Evolutionary conservation across 2,888 invertebrate genomes (phyloP).

Genomic region (Atherix ibis): DNA sequence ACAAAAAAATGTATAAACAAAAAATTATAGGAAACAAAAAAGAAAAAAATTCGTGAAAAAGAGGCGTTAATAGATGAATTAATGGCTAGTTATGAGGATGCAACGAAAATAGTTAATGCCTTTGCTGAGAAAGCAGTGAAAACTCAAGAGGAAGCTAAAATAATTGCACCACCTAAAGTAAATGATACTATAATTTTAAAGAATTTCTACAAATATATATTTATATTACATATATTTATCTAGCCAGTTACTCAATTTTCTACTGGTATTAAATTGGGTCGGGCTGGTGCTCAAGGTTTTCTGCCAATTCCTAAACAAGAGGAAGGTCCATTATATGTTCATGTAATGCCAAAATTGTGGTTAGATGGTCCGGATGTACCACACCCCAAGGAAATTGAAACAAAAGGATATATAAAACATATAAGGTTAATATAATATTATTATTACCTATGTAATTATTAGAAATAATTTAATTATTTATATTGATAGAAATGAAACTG

Average conservation of each 20-base stretch:
- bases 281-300: slow-evolving; percentile 44
- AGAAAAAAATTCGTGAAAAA: slow-evolving; percentile 69
- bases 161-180: slow-evolving; percentile 27
- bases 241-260: slow-evolving; percentile 55
- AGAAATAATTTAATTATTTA: not conserved
- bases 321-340: slow-evolving; percentile 60
- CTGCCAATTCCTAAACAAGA: slow-evolving; percentile 54
- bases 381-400: slow-evolving; percentile 41
- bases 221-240: not conserved
- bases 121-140: slow-evolving; percentile 58
- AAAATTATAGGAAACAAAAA: slow-evolving; percentile 57
- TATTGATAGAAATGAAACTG: slow-evolving; percentile 49
- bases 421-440: slow-evolving; percentile 34
- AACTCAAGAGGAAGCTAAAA: slow-evolving; percentile 42
- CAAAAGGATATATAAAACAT: slow-evolving; percentile 55
- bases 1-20: no score
- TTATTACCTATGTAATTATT: not conserved
- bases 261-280: slow-evolving; percentile 68
- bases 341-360: slow-evolving; percentile 41
- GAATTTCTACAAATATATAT: not conserved
- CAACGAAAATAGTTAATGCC: slow-evolving; percentile 69
- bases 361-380: slow-evolving; percentile 65
- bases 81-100: slow-evolving; percentile 83
- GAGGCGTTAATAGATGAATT: slow-evolving; percentile 90
- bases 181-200: slow-evolving; percentile 26